Evolutionary conservation across 2,888 invertebrate genomes (phyloP), one percentile per base, ranked within the genome.

Genomic region (Pammene fasciana): DNA sequence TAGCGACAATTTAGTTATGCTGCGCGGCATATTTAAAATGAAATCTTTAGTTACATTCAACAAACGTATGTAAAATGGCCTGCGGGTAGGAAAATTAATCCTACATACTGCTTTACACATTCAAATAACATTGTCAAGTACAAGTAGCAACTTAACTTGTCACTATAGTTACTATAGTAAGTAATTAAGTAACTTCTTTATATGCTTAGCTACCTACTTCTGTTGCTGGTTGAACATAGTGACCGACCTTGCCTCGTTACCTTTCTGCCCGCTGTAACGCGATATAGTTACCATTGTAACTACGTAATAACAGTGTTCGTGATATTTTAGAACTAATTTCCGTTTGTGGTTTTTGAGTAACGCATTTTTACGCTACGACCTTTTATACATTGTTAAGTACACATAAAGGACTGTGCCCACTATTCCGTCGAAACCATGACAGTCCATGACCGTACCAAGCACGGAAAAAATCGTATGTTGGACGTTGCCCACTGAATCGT

Each of bases 171-270:
- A n/a, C n/a, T n/a, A n/a, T n/a, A n/a, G n/a, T n/a, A n/a, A n/a
- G n/a, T n/a, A n/a, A n/a, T n/a, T n/a, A n/a, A n/a, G n/a, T n/a
- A n/a, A n/a, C n/a, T n/a, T n/a, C n/a, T n/a, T n/a, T n/a, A n/a
- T n/a, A n/a, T 26, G 26, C 26, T 26, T 26, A 26, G 4, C 26
- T 26, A 38, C 38, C 6, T 46, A 46, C 62, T 61, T 62, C 48
- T 56, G 48, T 14, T 50, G 38, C 26, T 26, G 26, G 26, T 26
- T 26, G 34, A 34, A 54, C 54, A 36, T 46, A 62, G 26, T 48
- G 65, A 55, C 60, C 68, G 68, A 52, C 68, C 68, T 68, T 68
- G 64, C 67, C 56, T 62, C 18, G 61, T 62, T 46, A 68, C 67
- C 56, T 64, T 57, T 48, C 54, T 55, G 60, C 50, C 59, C 41